These are phyloP conservation scores for Cettia cetti DNA, from an alignment of 2,113 vertebrate species.

Conservation along the genomic window DNA sequence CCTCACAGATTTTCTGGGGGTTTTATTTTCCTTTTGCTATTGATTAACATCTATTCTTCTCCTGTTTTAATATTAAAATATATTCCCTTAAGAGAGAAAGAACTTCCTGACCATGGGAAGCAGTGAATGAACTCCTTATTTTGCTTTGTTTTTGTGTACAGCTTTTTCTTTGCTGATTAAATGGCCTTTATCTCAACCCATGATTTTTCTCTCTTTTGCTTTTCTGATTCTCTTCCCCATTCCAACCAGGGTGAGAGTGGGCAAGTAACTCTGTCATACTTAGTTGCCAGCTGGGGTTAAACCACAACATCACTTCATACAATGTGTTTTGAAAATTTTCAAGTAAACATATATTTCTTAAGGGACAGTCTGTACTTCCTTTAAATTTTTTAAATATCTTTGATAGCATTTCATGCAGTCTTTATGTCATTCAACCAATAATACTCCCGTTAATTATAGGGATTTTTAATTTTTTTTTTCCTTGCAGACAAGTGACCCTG, in stretches of 20 bases:
- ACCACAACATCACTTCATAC: background rate
- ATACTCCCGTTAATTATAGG: background rate
- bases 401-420: background rate
- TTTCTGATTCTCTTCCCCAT: background rate
- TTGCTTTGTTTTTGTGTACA: background rate
- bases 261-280: background rate
- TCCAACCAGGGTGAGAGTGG: background rate
- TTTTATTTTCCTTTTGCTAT: background rate
- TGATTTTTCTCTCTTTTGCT: background rate
- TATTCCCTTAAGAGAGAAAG: background rate
- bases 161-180: background rate
- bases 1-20: background rate
- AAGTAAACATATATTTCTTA: background rate
- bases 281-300: background rate
- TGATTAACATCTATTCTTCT: background rate
- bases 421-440: background rate
- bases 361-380: background rate
- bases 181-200: background rate
- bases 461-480: background rate
- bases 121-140: background rate
- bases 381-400: background rate
- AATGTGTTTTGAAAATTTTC: background rate
- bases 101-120: background rate
- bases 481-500: background rate
- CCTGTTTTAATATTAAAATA: background rate